A percentile compares a stretch with the other conserved stretches of the same genome.
Evolutionary conservation across 2,888 invertebrate genomes (phyloP).

Genomic region (Liopterus haemorrhoidalis): DNA sequence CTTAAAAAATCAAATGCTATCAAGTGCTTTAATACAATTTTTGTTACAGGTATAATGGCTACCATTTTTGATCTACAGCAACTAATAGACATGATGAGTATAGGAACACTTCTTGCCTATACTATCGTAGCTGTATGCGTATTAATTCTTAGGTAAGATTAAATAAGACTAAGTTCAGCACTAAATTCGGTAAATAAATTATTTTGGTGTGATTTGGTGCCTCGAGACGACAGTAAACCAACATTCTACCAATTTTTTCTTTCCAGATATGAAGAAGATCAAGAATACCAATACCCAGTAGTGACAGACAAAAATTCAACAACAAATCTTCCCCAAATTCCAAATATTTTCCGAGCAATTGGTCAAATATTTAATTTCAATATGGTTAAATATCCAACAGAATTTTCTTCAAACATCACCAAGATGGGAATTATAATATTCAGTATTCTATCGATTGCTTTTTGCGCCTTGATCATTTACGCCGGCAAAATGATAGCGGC

Average conservation of each 20-base stretch:
- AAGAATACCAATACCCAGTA: slow-evolving; percentile 9
- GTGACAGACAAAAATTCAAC: slow-evolving; percentile 8
- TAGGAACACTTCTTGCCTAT: slow-evolving; percentile 83
- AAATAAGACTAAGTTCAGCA: neutral
- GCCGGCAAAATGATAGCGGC: slow-evolving; percentile 37
- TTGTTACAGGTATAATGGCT: slow-evolving; percentile 68
- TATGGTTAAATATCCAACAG: slow-evolving; percentile 60
- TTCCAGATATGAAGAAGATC: slow-evolving; percentile 35
- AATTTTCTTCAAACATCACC: slow-evolving; percentile 58
- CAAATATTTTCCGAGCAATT: slow-evolving; percentile 39
- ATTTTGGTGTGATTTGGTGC: neutral
- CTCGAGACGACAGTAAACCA: neutral
- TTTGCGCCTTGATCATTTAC: slow-evolving; percentile 49
- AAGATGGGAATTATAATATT: slow-evolving; percentile 56
- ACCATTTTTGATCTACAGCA: slow-evolving; percentile 84
- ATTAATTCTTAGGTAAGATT: slow-evolving; percentile 70
- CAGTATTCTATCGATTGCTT: slow-evolving; percentile 50
- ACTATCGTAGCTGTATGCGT: slow-evolving; percentile 89
- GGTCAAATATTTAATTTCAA: slow-evolving; percentile 67
- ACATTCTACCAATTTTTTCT: neutral
- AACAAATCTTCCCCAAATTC: no score
- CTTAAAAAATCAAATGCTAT: no score
- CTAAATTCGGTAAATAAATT: neutral
- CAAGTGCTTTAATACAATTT: no score
- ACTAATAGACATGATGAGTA: slow-evolving; percentile 94